phyloP scores from a whole-genome alignment of 2,888 invertebrate genomes.

The Sturmia bella region DNA sequence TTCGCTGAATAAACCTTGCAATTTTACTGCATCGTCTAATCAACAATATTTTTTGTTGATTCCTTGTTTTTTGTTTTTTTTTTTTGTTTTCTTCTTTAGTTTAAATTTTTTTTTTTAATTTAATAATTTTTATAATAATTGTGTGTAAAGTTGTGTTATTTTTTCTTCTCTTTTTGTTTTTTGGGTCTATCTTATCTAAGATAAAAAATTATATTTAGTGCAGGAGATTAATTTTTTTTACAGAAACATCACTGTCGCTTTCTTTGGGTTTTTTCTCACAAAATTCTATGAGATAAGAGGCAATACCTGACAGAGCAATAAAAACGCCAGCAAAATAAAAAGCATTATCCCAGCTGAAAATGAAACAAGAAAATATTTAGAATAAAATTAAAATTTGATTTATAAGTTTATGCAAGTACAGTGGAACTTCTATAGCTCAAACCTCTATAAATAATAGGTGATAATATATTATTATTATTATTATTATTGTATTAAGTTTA shows the following conservation, averaged over 20 bases:
- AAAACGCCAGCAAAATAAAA: conserved; percentile 91
- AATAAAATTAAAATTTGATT: neutral
- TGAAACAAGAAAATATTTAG: neutral
- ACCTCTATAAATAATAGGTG: too few relatives aligned
- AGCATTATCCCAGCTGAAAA: conserved; percentile 87
- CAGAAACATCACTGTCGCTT: conserved; percentile 80
- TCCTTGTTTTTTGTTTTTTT: neutral
- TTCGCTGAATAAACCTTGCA: conserved; percentile 35
- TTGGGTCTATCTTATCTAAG: conserved; percentile 3
- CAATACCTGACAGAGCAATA: conserved; percentile 89
- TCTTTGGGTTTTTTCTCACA: conserved; percentile 79
- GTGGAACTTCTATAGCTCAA: too few relatives aligned
- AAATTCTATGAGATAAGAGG: conserved; percentile 80
- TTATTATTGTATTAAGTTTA: too few relatives aligned
- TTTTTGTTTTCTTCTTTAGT: conserved; percentile 11
- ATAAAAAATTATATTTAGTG: conserved; percentile 73
- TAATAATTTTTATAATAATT: conserved; percentile 30
- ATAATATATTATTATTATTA: too few relatives aligned
- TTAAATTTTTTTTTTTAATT: neutral
- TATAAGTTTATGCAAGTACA: too few relatives aligned
- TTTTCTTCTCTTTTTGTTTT: conserved; percentile 13
- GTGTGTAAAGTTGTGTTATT: conserved; percentile 22
- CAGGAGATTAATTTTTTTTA: conserved; percentile 76
- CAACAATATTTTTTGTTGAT: conserved; percentile 39
- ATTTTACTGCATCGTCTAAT: conserved; percentile 47